Conservation (phyloP, 2,888 invertebrate genomes). For the Ectropis crepuscularia region DNA sequence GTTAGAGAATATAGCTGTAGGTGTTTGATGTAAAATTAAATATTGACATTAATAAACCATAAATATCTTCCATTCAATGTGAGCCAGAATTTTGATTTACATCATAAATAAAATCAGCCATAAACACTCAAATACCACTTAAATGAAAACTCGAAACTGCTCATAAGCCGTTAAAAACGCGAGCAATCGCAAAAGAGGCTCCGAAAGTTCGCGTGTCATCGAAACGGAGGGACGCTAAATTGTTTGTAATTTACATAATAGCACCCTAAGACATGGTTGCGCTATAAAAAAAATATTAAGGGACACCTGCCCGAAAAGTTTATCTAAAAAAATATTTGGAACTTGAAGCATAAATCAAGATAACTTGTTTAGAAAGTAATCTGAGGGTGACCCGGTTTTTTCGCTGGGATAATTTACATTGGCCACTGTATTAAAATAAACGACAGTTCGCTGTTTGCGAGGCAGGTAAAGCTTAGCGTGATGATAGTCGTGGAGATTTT, state of each 20-base stretch:
- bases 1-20: no score
- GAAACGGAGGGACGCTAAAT: constrained; percentile 47
- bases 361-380: constrained; percentile 83
- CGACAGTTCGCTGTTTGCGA: constrained; percentile 47
- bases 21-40: no score
- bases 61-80: no score
- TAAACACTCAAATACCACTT: constrained; percentile 15
- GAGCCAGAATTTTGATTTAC: constrained; percentile 20
- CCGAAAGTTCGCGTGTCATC: constrained; percentile 51
- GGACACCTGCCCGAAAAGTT: constrained; percentile 80
- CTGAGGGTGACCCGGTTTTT: constrained; percentile 61
- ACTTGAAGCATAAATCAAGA: constrained; percentile 82
- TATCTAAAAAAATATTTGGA: constrained; percentile 81
- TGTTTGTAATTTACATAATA: constrained; percentile 77
- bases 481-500: not conserved
- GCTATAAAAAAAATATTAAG: constrained; percentile 76
- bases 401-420: constrained; percentile 53
- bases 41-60: no score
- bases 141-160: constrained; percentile 16
- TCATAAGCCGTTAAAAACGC: constrained; percentile 20
- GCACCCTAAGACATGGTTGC: constrained; percentile 60
- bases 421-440: constrained; percentile 56
- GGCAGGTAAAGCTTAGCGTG: constrained; percentile 16
- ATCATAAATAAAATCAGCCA: constrained; percentile 11
- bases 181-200: constrained; percentile 16